Percentiles rank a stretch among this genome's conserved stretches.
phyloP scores from a whole-genome alignment of 2,888 invertebrate species.

The Polydesmus complanatus region DNA sequence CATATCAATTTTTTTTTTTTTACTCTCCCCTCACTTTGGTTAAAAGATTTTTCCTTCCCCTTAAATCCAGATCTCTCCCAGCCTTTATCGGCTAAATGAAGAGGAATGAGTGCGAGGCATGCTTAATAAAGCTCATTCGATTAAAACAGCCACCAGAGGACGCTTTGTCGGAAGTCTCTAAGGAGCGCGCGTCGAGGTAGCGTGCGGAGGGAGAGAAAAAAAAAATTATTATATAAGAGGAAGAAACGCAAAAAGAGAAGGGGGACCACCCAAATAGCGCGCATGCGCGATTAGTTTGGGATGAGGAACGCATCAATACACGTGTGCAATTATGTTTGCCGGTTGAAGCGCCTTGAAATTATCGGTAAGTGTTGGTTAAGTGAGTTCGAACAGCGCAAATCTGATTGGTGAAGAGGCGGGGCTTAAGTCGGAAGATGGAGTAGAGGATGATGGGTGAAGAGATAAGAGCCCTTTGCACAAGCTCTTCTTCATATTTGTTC shows the following conservation, averaged over 20 bases:
- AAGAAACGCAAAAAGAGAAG: too few relatives aligned
- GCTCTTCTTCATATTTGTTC: neutral
- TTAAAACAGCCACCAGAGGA: neutral
- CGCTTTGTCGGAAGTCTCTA: neutral
- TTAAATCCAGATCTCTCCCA: too few relatives aligned
- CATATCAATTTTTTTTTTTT: too few relatives aligned
- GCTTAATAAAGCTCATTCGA: neutral
- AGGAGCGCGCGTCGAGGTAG: neutral
- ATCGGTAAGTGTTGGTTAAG: neutral
- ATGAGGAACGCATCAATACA: neutral
- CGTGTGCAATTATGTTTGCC: neutral
- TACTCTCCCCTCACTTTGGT: too few relatives aligned
- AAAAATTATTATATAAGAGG: too few relatives aligned
- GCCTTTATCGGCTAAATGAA: neutral
- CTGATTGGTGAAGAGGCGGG: neutral
- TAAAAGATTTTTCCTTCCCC: neutral
- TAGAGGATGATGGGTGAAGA: neutral
- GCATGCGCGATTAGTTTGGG: neutral
- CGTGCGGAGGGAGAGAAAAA: neutral
- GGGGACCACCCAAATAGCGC: too few relatives aligned
- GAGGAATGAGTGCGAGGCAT: neutral
- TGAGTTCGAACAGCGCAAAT: neutral
- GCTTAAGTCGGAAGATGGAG: neutral
- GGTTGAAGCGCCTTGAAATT: neutral
- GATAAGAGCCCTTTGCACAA: neutral